Evolutionary conservation across 2,797 vertebrate genomes (phyloP).

Genomic region (Cynodonichthys magdalenae): DNA sequence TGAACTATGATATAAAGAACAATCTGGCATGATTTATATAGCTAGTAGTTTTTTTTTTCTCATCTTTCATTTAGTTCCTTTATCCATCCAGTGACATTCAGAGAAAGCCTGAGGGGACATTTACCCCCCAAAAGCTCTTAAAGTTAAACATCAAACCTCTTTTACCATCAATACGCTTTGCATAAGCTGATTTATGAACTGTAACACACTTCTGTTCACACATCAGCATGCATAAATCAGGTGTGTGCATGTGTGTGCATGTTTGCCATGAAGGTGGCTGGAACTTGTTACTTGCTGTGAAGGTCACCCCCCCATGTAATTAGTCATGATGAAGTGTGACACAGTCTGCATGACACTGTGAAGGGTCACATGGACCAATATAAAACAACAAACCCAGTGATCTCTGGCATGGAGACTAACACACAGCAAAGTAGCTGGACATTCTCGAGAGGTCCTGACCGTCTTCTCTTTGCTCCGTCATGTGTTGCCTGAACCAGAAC

Average conservation of each 20-base stretch:
- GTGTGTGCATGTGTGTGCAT: slow-evolving; percentile 4
- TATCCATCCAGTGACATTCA: slow-evolving; percentile 10
- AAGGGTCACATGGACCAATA: slow-evolving; percentile 32
- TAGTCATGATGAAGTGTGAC: slow-evolving; percentile 56
- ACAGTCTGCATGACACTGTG: slow-evolving; percentile 36
- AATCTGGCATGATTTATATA: slow-evolving; percentile 11
- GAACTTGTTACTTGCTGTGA: slow-evolving; percentile 20
- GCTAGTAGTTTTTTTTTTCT: slow-evolving; percentile 2
- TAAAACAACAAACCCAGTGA: slow-evolving; percentile 27
- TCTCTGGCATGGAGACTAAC: slow-evolving; percentile 23
- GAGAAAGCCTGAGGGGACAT: slow-evolving; percentile 9
- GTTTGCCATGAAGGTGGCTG: slow-evolving; percentile 33
- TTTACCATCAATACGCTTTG: slow-evolving; percentile 23
- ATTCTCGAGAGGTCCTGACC: slow-evolving; percentile 21
- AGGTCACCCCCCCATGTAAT: slow-evolving; percentile 46
- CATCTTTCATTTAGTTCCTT: slow-evolving; percentile 17
- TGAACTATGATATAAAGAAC: slow-evolving; percentile 2
- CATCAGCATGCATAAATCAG: slow-evolving; percentile 43
- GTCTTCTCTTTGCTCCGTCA: slow-evolving; percentile 20
- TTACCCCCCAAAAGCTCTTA: slow-evolving; percentile 16
- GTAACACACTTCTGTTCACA: slow-evolving; percentile 28
- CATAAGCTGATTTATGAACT: slow-evolving; percentile 49
- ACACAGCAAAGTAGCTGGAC: slow-evolving; percentile 16
- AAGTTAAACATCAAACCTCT: slow-evolving; percentile 26
- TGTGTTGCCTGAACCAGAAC: slow-evolving; percentile 41